Evolutionary conservation across 2,888 invertebrate species (phyloP), one percentile per base, ranked within the genome.

Genomic region (Ligdia adustata): DNA sequence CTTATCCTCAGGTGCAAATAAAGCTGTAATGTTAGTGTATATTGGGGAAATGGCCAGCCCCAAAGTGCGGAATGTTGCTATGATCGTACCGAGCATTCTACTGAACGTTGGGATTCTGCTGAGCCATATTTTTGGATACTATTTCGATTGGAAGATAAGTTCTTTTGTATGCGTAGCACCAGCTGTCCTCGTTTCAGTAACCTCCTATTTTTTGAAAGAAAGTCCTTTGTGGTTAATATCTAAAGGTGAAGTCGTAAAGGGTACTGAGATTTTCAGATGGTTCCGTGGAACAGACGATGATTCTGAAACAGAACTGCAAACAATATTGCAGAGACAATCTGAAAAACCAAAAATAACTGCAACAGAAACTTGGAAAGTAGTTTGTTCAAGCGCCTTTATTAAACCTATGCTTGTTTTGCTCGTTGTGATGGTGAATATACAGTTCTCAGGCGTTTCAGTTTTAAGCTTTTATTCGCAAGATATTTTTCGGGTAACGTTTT

Each of bases 141-240:
- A 32, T 9, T 15, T 52, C 9, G 0, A 24, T 5, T 55, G 51
- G 51, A 42, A 31, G 26, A 34, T 14, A 11, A 43, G 37, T 18
- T 37, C 46, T 0, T 5, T 27, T 6, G 5, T 50, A 7, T 47
- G 35, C 15, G 2, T 46, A 2, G 15, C 31, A 15, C 52, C 52
- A 11, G 26, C 43, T 15, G 3, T 42, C 11, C 3, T 47, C 7
- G 22, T 35, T 4, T 14, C 5, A 6, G 15, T 47, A 2, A 5
- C 28, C 2, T 39, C 44, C 9, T 13, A 42, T 7, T 52, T 49
- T 14, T 35, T 73, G 12, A 65, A 64, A 56, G 75, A 74, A 41
- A 72, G 70, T 15, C 73, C 72, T 0, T 18, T 70, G 2, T 75
- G 74, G 75, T 52, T 70, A 9, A 67, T 75, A 34, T 50, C 63